Evolutionary conservation across 2,113 vertebrate genomes (phyloP), one percentile per base, ranked within the genome.

Genomic region (Gorsachius goisagi): DNA sequence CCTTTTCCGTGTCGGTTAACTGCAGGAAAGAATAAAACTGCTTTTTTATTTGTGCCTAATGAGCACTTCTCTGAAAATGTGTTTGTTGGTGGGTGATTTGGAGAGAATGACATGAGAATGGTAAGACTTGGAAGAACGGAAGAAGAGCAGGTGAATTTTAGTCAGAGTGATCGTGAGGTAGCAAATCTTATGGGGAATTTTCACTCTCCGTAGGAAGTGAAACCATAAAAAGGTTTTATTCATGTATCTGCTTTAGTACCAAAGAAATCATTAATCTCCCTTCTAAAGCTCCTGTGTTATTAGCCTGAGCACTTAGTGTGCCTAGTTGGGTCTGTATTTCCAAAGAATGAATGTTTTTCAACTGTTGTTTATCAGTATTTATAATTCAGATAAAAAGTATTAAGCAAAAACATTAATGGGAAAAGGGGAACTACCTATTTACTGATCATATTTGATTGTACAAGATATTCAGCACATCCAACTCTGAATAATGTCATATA

Each of bases 401-500:
- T 17, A 67, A 84, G 56, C 78, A 59, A 13, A 87, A 91, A 41
- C 21, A 9, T 24, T 33, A 10, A 18, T n/a, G 21, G 35, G 47
- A 45, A 52, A 35, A 52, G 26, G 52, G 52, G 35, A 93, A 85
- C 32, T 47, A 44, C 19, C 12, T 49, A 2, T 44, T 73, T 86
- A 30, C 27, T 5, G 24, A 7, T 55, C 41, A 62, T 58, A 41
- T 49, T 49, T 66, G 24, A 30, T 30, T 27, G 23, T 67, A 27
- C 41, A 66, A 71, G 41, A 23, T 59, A 15, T 41, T 94, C 66
- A 62, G 71, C 27, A 5, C 35, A 22, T 39, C 39, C 8, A 5
- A 0, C 30, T 53, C 69, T 32, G 60, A 37, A 8, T 22, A 41
- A 9, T 24, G 5, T 68, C 1, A 0, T 18, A 0, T 20, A 1